Evolutionary conservation across 2,113 vertebrate species (phyloP).

Genomic region (Daphoenositta chrysoptera): DNA sequence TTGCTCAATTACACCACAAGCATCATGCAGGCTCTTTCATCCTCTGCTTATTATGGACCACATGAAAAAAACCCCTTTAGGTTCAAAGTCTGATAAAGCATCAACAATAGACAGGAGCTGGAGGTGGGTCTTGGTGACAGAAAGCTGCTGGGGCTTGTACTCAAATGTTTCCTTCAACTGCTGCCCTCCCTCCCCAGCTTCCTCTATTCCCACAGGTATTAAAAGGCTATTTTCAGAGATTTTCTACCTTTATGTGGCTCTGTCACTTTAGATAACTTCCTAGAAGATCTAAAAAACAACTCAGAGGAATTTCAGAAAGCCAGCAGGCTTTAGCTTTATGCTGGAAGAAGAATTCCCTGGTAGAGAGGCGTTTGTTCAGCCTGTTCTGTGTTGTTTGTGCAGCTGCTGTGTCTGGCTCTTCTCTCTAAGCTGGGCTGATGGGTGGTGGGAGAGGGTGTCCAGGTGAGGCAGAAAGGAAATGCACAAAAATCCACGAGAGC

Average conservation of each 20-base stretch:
- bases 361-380: neutral
- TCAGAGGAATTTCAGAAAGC: neutral
- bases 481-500: neutral
- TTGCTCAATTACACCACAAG: conserved; percentile 8
- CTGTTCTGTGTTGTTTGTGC: neutral
- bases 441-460: neutral
- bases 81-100: neutral
- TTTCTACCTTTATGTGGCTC: neutral
- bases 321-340: neutral
- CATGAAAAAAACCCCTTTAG: neutral
- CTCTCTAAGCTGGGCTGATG: neutral
- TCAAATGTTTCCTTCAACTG: neutral
- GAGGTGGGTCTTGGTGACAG: neutral
- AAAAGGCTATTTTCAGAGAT: neutral
- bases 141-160: neutral
- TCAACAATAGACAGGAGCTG: neutral
- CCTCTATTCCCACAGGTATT: neutral
- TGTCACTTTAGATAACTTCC: neutral
- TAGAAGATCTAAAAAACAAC: neutral
- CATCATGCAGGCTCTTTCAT: neutral
- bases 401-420: neutral
- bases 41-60: neutral
- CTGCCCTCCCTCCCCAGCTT: neutral
- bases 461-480: neutral
- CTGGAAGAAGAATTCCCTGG: neutral